Conservation (phyloP, 2,888 invertebrate species). For the Aricia artaxerxes region DNA sequence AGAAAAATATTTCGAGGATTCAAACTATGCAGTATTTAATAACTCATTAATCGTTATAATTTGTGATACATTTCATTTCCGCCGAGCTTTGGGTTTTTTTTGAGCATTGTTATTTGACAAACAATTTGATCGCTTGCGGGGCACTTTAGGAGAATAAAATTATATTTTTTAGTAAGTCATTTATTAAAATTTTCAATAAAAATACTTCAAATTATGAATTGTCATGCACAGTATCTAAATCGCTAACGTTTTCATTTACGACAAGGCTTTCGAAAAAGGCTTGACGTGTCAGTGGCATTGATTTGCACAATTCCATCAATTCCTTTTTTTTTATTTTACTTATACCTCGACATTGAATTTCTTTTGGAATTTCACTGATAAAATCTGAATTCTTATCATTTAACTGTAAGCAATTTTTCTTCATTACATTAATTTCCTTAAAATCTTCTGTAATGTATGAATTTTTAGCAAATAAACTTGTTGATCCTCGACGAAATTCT, state of each 20-base stretch:
- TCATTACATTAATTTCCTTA: conserved; percentile 17
- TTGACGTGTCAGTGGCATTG: conserved; percentile 14
- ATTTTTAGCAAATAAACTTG: conserved; percentile 12
- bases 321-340: conserved; percentile 32
- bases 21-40: no score
- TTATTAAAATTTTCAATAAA: neutral
- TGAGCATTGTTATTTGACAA: no score
- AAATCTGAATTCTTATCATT: conserved; percentile 26
- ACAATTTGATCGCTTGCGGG: no score
- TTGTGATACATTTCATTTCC: no score
- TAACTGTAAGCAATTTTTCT: conserved; percentile 22
- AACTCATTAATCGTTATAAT: no score
- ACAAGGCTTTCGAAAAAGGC: conserved; percentile 32
- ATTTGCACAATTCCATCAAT: conserved; percentile 28
- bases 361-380: conserved; percentile 20
- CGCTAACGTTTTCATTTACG: conserved; percentile 6
- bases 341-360: conserved; percentile 28
- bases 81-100: no score
- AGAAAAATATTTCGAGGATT: no score
- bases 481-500: conserved; percentile 33
- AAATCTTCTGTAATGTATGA: neutral
- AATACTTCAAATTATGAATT: conserved; percentile 8
- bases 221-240: conserved; percentile 10
- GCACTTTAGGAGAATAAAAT: neutral
- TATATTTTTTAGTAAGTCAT: neutral